Percentiles rank a stretch among this genome's conserved stretches.
Evolutionary conservation across 2,888 invertebrate species (phyloP).

Genomic region (Cantharis rufa): DNA sequence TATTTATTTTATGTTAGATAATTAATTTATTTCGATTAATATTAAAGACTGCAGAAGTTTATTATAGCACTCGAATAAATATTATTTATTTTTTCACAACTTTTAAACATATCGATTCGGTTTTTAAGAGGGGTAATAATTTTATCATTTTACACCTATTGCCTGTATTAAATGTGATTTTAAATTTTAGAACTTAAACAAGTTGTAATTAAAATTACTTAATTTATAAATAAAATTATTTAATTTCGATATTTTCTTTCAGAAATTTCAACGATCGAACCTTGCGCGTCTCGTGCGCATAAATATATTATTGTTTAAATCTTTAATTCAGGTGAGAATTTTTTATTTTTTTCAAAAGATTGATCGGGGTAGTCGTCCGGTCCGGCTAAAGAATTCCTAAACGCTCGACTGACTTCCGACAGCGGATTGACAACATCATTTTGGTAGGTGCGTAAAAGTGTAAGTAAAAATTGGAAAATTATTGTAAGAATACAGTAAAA

Average conservation of each 20-base stretch:
- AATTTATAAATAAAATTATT: neutral
- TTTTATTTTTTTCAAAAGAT: no score
- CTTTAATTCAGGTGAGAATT: no score
- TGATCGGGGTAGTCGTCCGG: no score
- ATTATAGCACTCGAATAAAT: slow-evolving; percentile 17
- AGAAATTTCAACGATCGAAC: neutral
- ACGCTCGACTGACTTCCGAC: no score
- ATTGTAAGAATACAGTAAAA: no score
- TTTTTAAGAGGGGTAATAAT: neutral
- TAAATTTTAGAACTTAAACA: slow-evolving; percentile 4
- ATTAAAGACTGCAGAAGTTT: slow-evolving; percentile 12
- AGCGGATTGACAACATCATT: no score
- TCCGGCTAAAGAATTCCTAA: no score
- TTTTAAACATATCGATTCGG: slow-evolving; percentile 21
- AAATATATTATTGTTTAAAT: no score
- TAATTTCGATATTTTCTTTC: neutral
- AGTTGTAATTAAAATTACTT: neutral
- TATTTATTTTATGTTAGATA: neutral
- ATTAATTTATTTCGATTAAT: neutral
- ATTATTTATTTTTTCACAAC: slow-evolving; percentile 22
- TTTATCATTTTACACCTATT: slow-evolving; percentile 13
- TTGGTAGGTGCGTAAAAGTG: no score
- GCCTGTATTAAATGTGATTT: slow-evolving; percentile 12
- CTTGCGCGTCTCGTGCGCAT: no score
- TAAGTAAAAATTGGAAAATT: no score